Conservation (phyloP, 2,888 invertebrate genomes). For the Mesochorus sp. region DNA sequence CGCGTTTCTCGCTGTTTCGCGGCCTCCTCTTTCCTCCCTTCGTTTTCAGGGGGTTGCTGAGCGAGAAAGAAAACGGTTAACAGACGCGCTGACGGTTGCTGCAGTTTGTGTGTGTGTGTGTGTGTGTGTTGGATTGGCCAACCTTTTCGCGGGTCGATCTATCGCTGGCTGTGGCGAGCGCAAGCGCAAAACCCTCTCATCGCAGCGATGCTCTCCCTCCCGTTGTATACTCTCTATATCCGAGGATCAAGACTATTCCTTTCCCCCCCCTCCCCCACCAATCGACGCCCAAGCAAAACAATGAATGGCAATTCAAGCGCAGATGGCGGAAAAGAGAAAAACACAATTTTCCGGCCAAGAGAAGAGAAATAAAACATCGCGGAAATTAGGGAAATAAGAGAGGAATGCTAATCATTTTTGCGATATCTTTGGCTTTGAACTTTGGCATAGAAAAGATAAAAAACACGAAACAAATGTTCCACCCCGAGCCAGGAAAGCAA, state of each 20-base stretch:
- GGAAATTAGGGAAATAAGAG: too few species aligned
- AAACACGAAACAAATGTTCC: too few species aligned
- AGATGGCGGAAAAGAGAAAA: too few species aligned
- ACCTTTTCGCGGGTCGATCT: constrained; percentile 80
- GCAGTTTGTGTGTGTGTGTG: constrained; percentile 23
- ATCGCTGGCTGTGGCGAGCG: constrained; percentile 69
- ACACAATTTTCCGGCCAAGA: too few species aligned
- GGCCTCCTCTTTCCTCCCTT: constrained; percentile 9
- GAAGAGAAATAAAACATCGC: too few species aligned
- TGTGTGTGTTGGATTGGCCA: constrained; percentile 67
- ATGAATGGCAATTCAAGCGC: neutral
- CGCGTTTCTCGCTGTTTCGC: neutral
- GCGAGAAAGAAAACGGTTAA: neutral
- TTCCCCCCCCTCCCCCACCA: too few species aligned
- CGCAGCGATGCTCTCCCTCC: neutral
- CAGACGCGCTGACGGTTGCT: constrained; percentile 1
- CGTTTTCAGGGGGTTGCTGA: constrained; percentile 1
- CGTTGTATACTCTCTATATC: too few species aligned
- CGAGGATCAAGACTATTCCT: constrained; percentile 1
- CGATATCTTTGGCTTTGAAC: too few species aligned
- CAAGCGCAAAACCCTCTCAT: constrained; percentile 66
- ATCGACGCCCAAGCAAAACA: neutral
- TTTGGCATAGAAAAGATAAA: too few species aligned
- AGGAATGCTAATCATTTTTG: too few species aligned
- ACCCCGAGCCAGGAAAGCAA: too few species aligned